Base-by-base conservation (phyloP, 2,113 vertebrate genomes). In the Rissa tridactyla region DNA sequence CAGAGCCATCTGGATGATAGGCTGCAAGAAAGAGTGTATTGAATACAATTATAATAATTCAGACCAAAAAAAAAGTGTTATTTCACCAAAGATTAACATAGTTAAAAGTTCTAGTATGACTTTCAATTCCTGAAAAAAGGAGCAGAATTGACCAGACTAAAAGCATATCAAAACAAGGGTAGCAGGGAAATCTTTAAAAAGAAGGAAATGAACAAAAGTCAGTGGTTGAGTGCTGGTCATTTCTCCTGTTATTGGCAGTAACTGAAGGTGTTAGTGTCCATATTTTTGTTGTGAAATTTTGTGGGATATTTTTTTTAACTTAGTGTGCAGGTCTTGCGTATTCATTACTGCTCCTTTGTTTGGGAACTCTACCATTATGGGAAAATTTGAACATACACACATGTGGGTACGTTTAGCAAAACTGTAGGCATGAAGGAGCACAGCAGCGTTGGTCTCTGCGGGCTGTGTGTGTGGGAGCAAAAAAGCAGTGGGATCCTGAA, bases 1-100 rank as follows among this genome's bases (percentile, higher is more conserved):
- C 52, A 92, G 47, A 70, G 7, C 75, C 64, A 68, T 88, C 86
- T 89, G 55, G 73, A 81, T 42, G 10, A 92, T 58, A 94, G 64
- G 52, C 52, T 86, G 52, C 52, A 96, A 77, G 87, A 86, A 86
- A 80, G 46, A 81, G 40, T 71, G 54, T 79, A 78, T 88, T 90
- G 64, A 95, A 51, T 93, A 13, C 88, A 95, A 95, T 96, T 94
- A 96, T 54, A 97, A 60, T 40, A 81, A 91, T 93, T 95, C 30
- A 86, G 81, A 60, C 71, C 20, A 47, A 47, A 47, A 29, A 6
- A 82, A 90, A 87, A 58, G 54, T n/a, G 34, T 54, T 94, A 84
- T 60, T 97, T 95, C 72, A 52, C 25, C 34, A 54, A 77, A 93
- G 94, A 78, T 75, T 88, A 90, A 92, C 52, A 30, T 58, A 77